Conservation (phyloP, 2,888 invertebrate species). For the Scaeva pyrastri region DNA sequence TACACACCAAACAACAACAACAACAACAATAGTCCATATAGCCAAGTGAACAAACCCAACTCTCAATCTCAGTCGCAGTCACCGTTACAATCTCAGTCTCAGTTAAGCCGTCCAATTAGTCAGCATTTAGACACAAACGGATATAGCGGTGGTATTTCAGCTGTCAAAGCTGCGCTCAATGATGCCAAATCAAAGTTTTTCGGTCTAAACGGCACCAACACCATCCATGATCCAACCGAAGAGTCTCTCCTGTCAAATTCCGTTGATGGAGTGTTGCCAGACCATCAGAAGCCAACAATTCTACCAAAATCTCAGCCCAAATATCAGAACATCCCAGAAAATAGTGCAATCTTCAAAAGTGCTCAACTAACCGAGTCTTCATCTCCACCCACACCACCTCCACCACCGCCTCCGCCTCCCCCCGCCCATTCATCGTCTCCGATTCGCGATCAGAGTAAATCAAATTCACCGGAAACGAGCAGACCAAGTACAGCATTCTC, state of each 20-base stretch:
- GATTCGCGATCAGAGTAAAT: slow-evolving; percentile 22
- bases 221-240: slow-evolving; percentile 42
- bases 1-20: slow-evolving; percentile 56
- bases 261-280: slow-evolving; percentile 56
- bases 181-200: slow-evolving; percentile 84
- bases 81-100: slow-evolving; percentile 6
- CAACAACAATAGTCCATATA: slow-evolving; percentile 58
- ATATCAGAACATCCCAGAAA: slow-evolving; percentile 81
- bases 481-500: slow-evolving; percentile 63
- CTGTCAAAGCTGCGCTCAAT: slow-evolving; percentile 82
- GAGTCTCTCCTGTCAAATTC: slow-evolving; percentile 43
- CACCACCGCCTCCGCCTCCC: slow-evolving; percentile 72
- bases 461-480: slow-evolving; percentile 59
- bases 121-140: slow-evolving; percentile 79
- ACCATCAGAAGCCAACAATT: slow-evolving; percentile 68
- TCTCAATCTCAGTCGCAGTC: slow-evolving; percentile 32
- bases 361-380: slow-evolving; percentile 52
- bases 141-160: slow-evolving; percentile 80
- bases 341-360: slow-evolving; percentile 79
- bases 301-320: slow-evolving; percentile 77
- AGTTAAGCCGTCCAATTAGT: slow-evolving; percentile 78
- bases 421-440: slow-evolving; percentile 69
- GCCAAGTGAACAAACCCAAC: slow-evolving; percentile 62
- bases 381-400: slow-evolving; percentile 46
- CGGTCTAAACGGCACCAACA: slow-evolving; percentile 80